Evolutionary conservation across 2,113 vertebrate species (phyloP).

Genomic region (Cololabis saira): DNA sequence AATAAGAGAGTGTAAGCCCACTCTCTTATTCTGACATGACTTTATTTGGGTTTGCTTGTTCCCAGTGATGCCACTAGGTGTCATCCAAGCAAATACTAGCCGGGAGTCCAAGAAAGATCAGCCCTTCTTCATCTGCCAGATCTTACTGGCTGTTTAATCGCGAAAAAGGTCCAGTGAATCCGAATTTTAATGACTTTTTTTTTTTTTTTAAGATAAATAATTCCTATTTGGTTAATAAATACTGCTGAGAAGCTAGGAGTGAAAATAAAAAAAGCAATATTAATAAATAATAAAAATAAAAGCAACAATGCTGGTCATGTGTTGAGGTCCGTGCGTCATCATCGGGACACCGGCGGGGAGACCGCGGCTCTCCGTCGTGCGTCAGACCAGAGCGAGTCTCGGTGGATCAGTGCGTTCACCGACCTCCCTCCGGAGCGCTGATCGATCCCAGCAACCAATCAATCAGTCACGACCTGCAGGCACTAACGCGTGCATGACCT

Average conservation of each 20-base stretch:
- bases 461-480: constrained; percentile 18
- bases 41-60: constrained; percentile 10
- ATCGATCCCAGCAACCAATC: constrained; percentile 26
- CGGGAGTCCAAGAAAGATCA: not conserved
- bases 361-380: constrained; percentile 26
- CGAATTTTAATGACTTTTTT: not conserved
- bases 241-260: not conserved
- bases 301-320: not conserved
- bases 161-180: not conserved
- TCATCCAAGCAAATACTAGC: constrained; percentile 32
- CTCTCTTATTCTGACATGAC: not conserved
- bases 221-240: not conserved
- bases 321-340: constrained; percentile 65
- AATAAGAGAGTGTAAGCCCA: too few species aligned
- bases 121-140: constrained; percentile 2
- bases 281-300: too few species aligned
- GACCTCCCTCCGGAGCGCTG: constrained; percentile 25
- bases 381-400: constrained; percentile 6
- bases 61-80: constrained; percentile 67
- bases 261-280: not conserved
- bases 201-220: not conserved
- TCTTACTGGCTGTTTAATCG: not conserved
- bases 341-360: constrained; percentile 44
- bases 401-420: constrained; percentile 17
- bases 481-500: constrained; percentile 62